These are phyloP conservation scores for Phaetusa simplex DNA, from an alignment of 2,113 vertebrate species.

Conservation along the genomic window DNA sequence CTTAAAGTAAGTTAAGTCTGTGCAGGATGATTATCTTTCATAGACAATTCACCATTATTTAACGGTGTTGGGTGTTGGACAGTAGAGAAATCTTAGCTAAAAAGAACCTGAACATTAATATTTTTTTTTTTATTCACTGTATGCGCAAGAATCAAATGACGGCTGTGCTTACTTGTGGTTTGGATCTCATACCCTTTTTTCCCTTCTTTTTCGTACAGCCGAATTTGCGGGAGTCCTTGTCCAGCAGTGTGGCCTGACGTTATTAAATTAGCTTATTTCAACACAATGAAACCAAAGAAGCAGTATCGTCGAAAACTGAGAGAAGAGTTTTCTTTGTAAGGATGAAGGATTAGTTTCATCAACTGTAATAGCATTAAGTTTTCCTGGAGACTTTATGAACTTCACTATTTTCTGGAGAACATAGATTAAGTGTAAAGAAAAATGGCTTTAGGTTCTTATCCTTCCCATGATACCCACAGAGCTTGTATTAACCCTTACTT, in stretches of 20 bases:
- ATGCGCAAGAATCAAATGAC: neutral
- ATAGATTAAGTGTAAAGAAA: neutral
- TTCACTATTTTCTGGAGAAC: neutral
- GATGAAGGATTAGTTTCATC: slow-evolving; percentile 49
- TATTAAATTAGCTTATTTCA: slow-evolving; percentile 98
- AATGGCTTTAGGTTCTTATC: neutral
- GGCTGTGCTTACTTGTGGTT: neutral
- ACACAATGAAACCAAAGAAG: slow-evolving; percentile 99
- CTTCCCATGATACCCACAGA: neutral
- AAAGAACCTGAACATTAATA: neutral
- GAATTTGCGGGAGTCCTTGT: slow-evolving; percentile 96
- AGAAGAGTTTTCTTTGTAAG: slow-evolving; percentile 99
- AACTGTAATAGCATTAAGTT: slow-evolving; percentile 5
- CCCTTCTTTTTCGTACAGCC: slow-evolving; percentile 76
- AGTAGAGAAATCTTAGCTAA: neutral
- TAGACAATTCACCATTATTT: neutral
- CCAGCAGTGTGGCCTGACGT: slow-evolving; percentile 98
- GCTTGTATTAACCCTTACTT: neutral
- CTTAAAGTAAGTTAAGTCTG: neutral
- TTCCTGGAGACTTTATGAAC: neutral
- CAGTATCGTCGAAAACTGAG: slow-evolving; percentile 93
- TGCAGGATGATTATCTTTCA: neutral
- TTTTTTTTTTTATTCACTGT: neutral
- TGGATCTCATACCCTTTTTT: neutral
- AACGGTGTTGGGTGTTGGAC: neutral